Conservation (phyloP, 2,113 vertebrate genomes). For the Oncorhynchus masou region DNA sequence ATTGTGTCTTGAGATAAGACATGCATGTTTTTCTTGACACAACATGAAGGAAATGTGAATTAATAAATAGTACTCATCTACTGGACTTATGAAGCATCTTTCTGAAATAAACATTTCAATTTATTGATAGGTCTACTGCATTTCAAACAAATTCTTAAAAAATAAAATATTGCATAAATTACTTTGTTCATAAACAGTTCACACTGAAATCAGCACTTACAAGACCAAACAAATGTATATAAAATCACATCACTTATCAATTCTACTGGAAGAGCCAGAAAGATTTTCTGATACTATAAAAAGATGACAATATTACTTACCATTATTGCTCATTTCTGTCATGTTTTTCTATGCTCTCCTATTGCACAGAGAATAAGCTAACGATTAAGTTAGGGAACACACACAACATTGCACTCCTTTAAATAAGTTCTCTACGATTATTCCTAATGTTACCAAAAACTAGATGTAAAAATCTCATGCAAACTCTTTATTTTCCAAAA, state of each 20-base stretch:
- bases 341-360: conserved; percentile 7
- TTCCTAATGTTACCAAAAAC: not conserved
- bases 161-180: conserved; percentile 43
- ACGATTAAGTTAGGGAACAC: conserved; percentile 4
- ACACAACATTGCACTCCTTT: not conserved
- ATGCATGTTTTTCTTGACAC: not conserved
- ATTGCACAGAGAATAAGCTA: conserved; percentile 38
- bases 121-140: conserved; percentile 29
- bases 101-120: conserved; percentile 46
- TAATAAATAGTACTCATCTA: conserved; percentile 55
- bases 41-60: conserved; percentile 46
- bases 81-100: conserved; percentile 40
- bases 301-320: conserved; percentile 30
- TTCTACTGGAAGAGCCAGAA: conserved; percentile 8
- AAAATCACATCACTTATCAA: conserved; percentile 5
- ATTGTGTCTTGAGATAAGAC: not conserved
- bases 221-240: conserved; percentile 21
- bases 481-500: not conserved
- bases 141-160: conserved; percentile 49
- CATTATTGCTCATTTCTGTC: conserved; percentile 42
- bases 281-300: not conserved
- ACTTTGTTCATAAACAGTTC: not conserved
- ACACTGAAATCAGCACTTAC: not conserved
- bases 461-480: not conserved
- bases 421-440: not conserved